These are phyloP conservation scores for Hypercompe scribonia DNA, from an alignment of 2,888 invertebrate genomes.

Conservation along the genomic window DNA sequence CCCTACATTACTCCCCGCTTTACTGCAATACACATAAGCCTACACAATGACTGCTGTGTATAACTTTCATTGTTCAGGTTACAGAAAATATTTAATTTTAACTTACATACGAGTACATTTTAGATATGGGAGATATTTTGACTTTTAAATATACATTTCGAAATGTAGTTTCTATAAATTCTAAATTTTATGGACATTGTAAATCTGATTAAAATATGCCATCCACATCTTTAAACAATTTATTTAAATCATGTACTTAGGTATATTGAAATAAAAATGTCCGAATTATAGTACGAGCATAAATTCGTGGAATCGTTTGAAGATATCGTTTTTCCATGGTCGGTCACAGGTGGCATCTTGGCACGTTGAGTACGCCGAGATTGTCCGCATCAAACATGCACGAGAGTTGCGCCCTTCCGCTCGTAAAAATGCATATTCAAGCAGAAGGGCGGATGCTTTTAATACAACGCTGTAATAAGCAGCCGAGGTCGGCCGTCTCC, in stretches of 20 bases:
- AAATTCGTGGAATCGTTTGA: conserved; percentile 38
- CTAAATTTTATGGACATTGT: background rate
- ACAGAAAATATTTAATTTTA: conserved; percentile 55
- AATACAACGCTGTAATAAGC: conserved; percentile 82
- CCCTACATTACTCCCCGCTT: conserved; percentile 64
- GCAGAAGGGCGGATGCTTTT: conserved; percentile 78
- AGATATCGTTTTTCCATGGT: conserved; percentile 25
- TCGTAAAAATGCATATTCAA: conserved; percentile 87
- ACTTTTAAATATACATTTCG: background rate
- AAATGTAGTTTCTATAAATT: too few species aligned
- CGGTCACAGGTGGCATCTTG: conserved; percentile 55
- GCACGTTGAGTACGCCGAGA: conserved; percentile 64
- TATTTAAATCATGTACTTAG: background rate
- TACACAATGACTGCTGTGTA: conserved; percentile 70
- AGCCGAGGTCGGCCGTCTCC: conserved; percentile 78
- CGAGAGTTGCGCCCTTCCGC: conserved; percentile 67
- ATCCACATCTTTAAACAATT: background rate
- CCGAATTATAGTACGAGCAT: conserved; percentile 18
- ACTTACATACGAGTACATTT: conserved; percentile 15
- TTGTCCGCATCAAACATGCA: conserved; percentile 84
- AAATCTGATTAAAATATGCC: too few species aligned
- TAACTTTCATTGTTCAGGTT: conserved; percentile 62
- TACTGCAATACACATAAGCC: conserved; percentile 74
- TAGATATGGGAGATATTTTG: background rate
- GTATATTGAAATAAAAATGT: background rate